These are phyloP conservation scores for Drosophila nigromelanica DNA, from an alignment of 1,140 invertebrate species.

Conservation along the genomic window DNA sequence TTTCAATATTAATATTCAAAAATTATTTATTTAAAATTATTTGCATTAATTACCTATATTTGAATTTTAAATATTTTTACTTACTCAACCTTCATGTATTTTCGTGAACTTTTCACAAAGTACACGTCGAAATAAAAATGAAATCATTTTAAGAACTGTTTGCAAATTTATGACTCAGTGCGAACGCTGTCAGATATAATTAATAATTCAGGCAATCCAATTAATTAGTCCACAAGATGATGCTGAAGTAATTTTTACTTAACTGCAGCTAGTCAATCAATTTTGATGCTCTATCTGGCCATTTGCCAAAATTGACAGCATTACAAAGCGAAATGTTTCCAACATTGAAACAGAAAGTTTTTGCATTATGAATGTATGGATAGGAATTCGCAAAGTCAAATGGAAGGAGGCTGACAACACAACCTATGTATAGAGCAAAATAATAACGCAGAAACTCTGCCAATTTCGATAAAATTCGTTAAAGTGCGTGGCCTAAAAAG, in stretches of 20 bases:
- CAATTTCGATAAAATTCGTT: slow-evolving; percentile 65
- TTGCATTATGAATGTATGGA: slow-evolving; percentile 59
- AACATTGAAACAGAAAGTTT: slow-evolving; percentile 12
- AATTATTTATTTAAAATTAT: too few relatives aligned
- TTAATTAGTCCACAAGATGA: slow-evolving; percentile 29
- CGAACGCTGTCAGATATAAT: not conserved
- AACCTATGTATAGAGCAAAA: not conserved
- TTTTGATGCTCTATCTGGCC: slow-evolving; percentile 3
- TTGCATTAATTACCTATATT: too few relatives aligned
- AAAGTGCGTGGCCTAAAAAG: slow-evolving; percentile 37
- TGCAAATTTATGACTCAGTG: slow-evolving; percentile 18
- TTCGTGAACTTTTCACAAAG: not conserved
- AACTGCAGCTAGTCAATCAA: slow-evolving; percentile 38
- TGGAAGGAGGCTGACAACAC: not conserved
- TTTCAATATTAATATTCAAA: too few relatives aligned
- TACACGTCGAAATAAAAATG: slow-evolving; percentile 1
- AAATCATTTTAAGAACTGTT: slow-evolving; percentile 8
- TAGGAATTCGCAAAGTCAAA: not conserved
- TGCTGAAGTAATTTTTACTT: slow-evolving; percentile 33
- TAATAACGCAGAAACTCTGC: slow-evolving; percentile 34
- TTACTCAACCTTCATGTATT: too few relatives aligned
- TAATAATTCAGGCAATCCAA: slow-evolving; percentile 34
- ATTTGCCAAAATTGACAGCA: slow-evolving; percentile 49
- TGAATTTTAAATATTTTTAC: not conserved
- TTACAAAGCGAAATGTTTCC: slow-evolving; percentile 46